phyloP scores from a whole-genome alignment of 1,140 invertebrate species.

The Plectrocnemia conspersa region DNA sequence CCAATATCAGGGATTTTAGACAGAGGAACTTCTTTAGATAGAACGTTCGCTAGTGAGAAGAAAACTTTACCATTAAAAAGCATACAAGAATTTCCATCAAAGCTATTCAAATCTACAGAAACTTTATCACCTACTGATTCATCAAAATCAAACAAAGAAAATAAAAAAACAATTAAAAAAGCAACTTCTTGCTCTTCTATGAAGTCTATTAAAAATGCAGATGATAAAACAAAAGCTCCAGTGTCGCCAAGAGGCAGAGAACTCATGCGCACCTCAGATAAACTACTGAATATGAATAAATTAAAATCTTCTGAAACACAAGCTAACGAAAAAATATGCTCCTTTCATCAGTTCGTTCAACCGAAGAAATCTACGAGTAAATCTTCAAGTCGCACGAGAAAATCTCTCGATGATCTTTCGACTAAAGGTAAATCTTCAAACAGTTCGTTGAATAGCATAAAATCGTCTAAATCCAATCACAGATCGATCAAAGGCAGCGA shows the following conservation, averaged over 20 bases:
- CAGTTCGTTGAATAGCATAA: constrained; percentile 18
- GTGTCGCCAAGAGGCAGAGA: constrained; percentile 50
- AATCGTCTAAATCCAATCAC: constrained; percentile 5
- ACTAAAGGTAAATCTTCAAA: constrained; percentile 16
- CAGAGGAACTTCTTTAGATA: constrained; percentile 48
- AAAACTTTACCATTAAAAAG: constrained; percentile 33
- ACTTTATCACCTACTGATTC: constrained; percentile 38
- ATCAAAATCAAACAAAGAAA: neutral
- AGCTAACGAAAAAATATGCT: constrained; percentile 1
- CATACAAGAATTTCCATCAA: constrained; percentile 25
- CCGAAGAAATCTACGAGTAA: constrained; percentile 11
- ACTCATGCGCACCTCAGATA: constrained; percentile 38
- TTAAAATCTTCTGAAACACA: constrained; percentile 27
- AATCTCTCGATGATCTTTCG: constrained; percentile 21
- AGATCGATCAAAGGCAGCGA: constrained; percentile 6
- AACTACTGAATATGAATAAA: constrained; percentile 17
- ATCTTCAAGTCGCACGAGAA: constrained; percentile 5
- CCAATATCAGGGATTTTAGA: constrained; percentile 50
- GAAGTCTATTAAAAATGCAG: constrained; percentile 37
- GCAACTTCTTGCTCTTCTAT: constrained; percentile 42
- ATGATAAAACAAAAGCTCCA: constrained; percentile 47
- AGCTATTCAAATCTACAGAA: constrained; percentile 50
- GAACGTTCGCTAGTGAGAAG: constrained; percentile 43
- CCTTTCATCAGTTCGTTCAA: constrained; percentile 9
- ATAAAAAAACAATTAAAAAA: constrained; percentile 41